Percentiles rank a stretch among this genome's conserved stretches.
phyloP scores from a whole-genome alignment of 2,888 invertebrate species.

The Lochmaea capreae region DNA sequence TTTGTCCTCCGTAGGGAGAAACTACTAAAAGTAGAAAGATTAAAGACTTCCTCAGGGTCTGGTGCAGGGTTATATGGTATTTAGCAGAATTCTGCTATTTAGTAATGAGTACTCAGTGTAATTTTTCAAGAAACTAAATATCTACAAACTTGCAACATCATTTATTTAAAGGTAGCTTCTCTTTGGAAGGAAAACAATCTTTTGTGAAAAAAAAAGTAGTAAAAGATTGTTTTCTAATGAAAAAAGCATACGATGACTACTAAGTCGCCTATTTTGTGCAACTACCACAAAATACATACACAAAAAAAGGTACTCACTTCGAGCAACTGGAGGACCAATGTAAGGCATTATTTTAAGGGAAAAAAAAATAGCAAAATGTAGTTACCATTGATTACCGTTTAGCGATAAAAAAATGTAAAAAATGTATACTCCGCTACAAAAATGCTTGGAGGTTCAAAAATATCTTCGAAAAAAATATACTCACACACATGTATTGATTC shows the following conservation, averaged over 20 bases:
- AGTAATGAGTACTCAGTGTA: not conserved
- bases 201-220: slow-evolving; percentile 51
- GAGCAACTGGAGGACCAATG: slow-evolving; percentile 76
- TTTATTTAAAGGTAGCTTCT: not conserved
- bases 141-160: not conserved
- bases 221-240: slow-evolving; percentile 46
- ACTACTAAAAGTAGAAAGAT: no score
- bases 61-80: no score
- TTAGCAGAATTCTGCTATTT: no score
- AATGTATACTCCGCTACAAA: slow-evolving; percentile 64
- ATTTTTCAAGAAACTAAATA: not conserved
- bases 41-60: no score
- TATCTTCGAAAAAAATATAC: slow-evolving; percentile 61
- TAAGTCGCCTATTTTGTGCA: slow-evolving; percentile 53
- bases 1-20: not conserved
- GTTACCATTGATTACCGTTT: slow-evolving; percentile 60
- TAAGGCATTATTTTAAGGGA: slow-evolving; percentile 78
- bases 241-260: slow-evolving; percentile 39
- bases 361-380: slow-evolving; percentile 67
- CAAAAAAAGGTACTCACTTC: slow-evolving; percentile 76
- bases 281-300: slow-evolving; percentile 68
- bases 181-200: slow-evolving; percentile 14
- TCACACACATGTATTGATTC: slow-evolving; percentile 79
- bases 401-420: slow-evolving; percentile 49
- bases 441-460: slow-evolving; percentile 65